Evolutionary conservation across 64 coral and sea anemone genomes (phyloP), one percentile per base, ranked within the genome.

Genomic region (Anthopleura sola): DNA sequence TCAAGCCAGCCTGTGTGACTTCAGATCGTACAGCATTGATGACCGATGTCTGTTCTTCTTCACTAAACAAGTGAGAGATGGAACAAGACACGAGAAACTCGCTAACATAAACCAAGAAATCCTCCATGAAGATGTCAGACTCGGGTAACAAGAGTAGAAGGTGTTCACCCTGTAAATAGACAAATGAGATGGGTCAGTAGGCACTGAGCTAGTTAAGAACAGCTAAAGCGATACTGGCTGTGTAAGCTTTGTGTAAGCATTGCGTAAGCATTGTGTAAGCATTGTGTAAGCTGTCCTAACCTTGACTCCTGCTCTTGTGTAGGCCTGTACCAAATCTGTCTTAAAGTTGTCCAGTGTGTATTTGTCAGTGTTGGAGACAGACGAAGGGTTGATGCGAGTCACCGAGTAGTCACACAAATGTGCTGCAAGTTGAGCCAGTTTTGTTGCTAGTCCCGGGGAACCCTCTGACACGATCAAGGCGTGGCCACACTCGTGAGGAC

Each of bases 11-110:
- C 37, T 99, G 97, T 6, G 97, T 99, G 84, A 99, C 97, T 85
- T 99, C 97, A 29, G 97, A 89, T 36, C 97, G 80, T 23, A 99
- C 97, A 13, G 97, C 93, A 39, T 99, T 99, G 79, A 99, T 99
- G 3, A 94, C 93, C 28, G 92, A 99, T 1, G 90, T 99, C 40
- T 94, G 97, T 47, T 94, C 97, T 84, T 99, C 97, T 31, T 99
- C 97, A 44, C 90, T 88, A 66, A 99, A 99, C 23, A 99, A 81
- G 36, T 94, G 93, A 37, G 90, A 94, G 40, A 99, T 99, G 2
- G 92, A 99, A 29, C 89, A 95, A 6, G 97, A 99, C 20, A 99
- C 90, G 8, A 99, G 87, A 62, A 99, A 99, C 87, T 99, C 97
- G 56, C 97, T 99, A 29, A 99, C 89, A 49, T 92, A 68, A 26